phyloP scores from a whole-genome alignment of 1,140 invertebrate species.

The Neuroterus valhalla region DNA sequence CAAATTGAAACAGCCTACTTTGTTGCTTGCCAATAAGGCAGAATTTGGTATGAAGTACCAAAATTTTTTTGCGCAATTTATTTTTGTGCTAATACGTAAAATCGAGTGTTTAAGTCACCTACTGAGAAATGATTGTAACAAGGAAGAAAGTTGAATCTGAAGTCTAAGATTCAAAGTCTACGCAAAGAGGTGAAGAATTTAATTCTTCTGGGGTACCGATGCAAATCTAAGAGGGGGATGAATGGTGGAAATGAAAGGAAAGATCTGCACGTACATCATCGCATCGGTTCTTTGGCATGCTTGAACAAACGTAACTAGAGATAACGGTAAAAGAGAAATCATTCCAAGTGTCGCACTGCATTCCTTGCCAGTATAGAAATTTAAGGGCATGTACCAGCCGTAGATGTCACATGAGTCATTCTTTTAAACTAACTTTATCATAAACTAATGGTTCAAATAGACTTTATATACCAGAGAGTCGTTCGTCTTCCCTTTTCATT shows the following conservation, averaged over 20 bases:
- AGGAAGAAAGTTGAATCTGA: slow-evolving; percentile 8
- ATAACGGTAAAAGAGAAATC: not conserved
- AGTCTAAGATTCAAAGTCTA: not conserved
- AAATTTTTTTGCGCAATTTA: too few relatives aligned
- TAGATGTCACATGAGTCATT: too few relatives aligned
- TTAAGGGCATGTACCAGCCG: too few relatives aligned
- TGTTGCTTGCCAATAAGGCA: too few relatives aligned
- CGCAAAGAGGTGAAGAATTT: slow-evolving; percentile 15
- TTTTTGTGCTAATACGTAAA: not conserved
- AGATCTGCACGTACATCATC: slow-evolving; percentile 47
- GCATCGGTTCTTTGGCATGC: not conserved
- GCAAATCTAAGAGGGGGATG: not conserved
- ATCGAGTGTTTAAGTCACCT: slow-evolving; percentile 2
- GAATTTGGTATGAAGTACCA: too few relatives aligned
- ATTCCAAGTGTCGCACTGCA: slow-evolving; percentile 23
- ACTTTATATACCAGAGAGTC: too few relatives aligned
- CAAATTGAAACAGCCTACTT: too few relatives aligned
- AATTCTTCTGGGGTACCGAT: not conserved
- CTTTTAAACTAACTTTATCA: too few relatives aligned
- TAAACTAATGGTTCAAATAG: too few relatives aligned
- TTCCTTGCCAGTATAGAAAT: slow-evolving; percentile 32
- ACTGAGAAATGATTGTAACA: slow-evolving; percentile 26
- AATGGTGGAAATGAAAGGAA: slow-evolving; percentile 29
- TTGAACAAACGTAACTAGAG: not conserved
- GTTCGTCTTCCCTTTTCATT: too few relatives aligned